A percentile compares a stretch with the other conserved stretches of the same genome.
Conservation (phyloP, 2,113 vertebrate species). For the Pedetes capensis region DNA sequence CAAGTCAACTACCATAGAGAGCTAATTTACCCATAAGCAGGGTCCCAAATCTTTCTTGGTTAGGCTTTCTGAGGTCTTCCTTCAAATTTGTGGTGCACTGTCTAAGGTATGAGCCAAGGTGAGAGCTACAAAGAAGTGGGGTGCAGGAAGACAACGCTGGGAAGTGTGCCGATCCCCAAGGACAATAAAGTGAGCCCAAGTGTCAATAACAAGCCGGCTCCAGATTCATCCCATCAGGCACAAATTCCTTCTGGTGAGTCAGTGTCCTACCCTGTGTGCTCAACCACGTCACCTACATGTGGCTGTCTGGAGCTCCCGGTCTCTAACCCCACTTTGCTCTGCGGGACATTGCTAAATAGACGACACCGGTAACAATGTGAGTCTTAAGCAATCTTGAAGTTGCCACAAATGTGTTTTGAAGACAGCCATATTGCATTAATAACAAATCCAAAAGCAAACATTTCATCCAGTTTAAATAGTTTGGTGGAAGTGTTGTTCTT, state of each 20-base stretch:
- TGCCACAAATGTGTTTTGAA: background rate
- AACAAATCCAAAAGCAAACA: background rate
- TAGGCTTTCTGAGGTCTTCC: background rate
- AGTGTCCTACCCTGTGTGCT: too few species aligned
- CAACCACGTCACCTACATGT: background rate
- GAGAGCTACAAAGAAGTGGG: background rate
- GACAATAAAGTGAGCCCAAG: too few species aligned
- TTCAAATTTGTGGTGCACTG: background rate
- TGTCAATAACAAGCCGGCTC: background rate
- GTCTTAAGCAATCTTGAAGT: background rate
- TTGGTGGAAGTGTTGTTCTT: too few species aligned
- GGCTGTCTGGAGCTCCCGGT: background rate
- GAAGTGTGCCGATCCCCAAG: background rate
- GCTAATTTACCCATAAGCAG: background rate
- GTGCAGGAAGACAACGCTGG: background rate
- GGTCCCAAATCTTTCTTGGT: background rate
- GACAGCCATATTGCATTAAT: background rate
- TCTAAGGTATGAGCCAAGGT: background rate
- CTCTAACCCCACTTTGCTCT: background rate
- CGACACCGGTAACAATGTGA: background rate
- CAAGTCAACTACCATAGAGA: background rate
- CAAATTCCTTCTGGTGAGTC: background rate
- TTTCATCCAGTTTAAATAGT: background rate
- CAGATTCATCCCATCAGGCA: background rate
- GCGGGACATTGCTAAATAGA: background rate